These are phyloP conservation scores for Trissolcus japonicus DNA, from an alignment of 2,888 invertebrate species.

Conservation along the genomic window DNA sequence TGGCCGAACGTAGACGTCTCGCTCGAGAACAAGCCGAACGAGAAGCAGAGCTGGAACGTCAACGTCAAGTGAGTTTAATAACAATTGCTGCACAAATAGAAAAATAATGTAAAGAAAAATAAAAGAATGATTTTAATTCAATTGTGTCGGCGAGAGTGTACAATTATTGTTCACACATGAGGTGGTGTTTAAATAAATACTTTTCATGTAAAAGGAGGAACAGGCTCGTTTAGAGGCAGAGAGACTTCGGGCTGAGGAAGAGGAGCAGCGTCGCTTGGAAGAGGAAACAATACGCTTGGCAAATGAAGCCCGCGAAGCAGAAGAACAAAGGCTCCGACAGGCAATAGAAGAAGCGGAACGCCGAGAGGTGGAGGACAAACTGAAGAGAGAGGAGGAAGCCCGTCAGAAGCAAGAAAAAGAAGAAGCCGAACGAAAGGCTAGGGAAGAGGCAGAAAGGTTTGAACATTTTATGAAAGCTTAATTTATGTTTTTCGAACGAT, in stretches of 20 bases:
- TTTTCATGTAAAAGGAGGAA: constrained; percentile 77
- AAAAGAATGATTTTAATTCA: no score
- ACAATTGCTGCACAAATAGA: background rate
- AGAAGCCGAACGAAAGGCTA: constrained; percentile 87
- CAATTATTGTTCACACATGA: no score
- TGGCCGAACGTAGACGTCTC: constrained; percentile 91
- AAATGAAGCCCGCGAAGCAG: constrained; percentile 86
- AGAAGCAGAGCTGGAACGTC: constrained; percentile 90
- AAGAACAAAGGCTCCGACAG: constrained; percentile 89
- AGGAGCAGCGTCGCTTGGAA: constrained; percentile 87
- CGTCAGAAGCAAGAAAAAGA: constrained; percentile 83
- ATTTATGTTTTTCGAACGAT: background rate
- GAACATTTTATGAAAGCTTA: constrained; percentile 16
- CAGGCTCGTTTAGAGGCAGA: constrained; percentile 86
- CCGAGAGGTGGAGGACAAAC: constrained; percentile 87
- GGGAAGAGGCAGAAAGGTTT: constrained; percentile 88
- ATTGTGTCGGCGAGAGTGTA: no score
- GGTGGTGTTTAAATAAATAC: constrained; percentile 7
- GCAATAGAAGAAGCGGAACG: constrained; percentile 84
- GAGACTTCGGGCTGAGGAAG: constrained; percentile 86
- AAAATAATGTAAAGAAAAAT: no score
- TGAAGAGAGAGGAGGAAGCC: constrained; percentile 82
- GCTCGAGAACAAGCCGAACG: constrained; percentile 94
- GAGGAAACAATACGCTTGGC: constrained; percentile 88
- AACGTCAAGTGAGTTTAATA: constrained; percentile 76